Conservation (phyloP, 2,888 invertebrate species). For the Megastigmus dorsalis region DNA sequence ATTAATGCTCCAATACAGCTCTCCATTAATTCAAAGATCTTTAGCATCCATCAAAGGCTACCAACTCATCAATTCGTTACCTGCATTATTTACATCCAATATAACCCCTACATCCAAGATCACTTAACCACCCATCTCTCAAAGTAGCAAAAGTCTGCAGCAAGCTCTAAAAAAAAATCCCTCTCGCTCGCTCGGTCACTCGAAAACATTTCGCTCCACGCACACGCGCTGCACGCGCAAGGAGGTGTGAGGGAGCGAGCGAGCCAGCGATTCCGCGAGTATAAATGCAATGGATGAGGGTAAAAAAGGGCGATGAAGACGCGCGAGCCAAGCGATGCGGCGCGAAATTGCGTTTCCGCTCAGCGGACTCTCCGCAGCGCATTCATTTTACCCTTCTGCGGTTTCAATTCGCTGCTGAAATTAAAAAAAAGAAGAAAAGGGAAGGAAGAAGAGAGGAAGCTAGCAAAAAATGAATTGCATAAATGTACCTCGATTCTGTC, state of each 20-base stretch:
- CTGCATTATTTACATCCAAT: too few species aligned
- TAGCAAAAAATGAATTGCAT: not conserved
- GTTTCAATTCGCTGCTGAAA: constrained; percentile 16
- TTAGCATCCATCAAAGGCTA: too few species aligned
- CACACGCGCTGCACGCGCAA: not conserved
- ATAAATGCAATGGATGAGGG: too few species aligned
- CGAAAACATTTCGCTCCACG: constrained; percentile 30
- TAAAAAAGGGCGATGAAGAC: not conserved
- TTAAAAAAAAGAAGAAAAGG: not conserved
- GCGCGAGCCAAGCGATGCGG: constrained; percentile 19
- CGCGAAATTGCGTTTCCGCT: constrained; percentile 40
- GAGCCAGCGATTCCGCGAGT: not conserved
- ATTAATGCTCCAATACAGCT: too few species aligned
- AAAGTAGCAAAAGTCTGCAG: too few species aligned
- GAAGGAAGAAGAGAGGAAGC: not conserved
- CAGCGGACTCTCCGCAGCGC: not conserved
- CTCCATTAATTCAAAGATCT: too few species aligned
- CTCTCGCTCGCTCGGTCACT: not conserved
- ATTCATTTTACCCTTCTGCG: not conserved
- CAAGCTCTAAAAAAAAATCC: too few species aligned
- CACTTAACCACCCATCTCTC: too few species aligned
- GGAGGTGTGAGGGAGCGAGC: not conserved
- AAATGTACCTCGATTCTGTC: not conserved
- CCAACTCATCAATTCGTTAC: too few species aligned
- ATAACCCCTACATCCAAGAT: too few species aligned